Evolutionary conservation across 2,888 invertebrate species (phyloP).

Genomic region (Caradrina kadenii): DNA sequence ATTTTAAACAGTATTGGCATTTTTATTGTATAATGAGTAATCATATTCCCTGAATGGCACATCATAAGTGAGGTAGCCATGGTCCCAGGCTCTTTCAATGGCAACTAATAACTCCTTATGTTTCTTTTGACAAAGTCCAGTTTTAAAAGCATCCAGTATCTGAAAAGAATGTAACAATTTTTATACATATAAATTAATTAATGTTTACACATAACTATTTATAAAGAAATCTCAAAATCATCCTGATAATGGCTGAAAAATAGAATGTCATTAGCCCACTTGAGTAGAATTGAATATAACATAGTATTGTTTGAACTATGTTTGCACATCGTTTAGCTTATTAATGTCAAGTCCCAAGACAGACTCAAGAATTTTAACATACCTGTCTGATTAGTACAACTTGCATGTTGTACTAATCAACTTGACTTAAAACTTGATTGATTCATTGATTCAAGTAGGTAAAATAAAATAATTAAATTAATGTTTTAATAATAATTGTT

Average conservation of each 20-base stretch:
- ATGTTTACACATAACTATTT: background rate
- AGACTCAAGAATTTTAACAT: background rate
- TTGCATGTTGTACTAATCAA: too few relatives aligned
- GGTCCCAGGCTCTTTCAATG: constrained; percentile 95
- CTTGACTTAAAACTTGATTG: too few relatives aligned
- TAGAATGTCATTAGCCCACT: too few relatives aligned
- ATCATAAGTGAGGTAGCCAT: constrained; percentile 95
- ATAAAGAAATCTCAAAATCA: background rate
- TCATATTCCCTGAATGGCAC: constrained; percentile 96
- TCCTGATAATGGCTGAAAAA: background rate
- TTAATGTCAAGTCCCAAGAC: too few relatives aligned
- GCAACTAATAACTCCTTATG: constrained; percentile 94
- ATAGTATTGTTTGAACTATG: too few relatives aligned
- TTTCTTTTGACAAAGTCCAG: constrained; percentile 95
- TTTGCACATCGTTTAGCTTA: too few relatives aligned
- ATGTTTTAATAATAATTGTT: too few relatives aligned
- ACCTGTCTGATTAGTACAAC: background rate
- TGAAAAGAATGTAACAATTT: constrained; percentile 68
- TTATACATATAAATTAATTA: background rate
- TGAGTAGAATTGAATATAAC: background rate
- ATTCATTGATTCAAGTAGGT: too few relatives aligned
- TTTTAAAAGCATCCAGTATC: constrained; percentile 92
- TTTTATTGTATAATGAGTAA: constrained; percentile 93
- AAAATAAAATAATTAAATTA: too few relatives aligned
- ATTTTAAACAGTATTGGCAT: constrained; percentile 51